phyloP scores from a whole-genome alignment of 1,140 invertebrate species.

The Neodiprion virginianus region DNA sequence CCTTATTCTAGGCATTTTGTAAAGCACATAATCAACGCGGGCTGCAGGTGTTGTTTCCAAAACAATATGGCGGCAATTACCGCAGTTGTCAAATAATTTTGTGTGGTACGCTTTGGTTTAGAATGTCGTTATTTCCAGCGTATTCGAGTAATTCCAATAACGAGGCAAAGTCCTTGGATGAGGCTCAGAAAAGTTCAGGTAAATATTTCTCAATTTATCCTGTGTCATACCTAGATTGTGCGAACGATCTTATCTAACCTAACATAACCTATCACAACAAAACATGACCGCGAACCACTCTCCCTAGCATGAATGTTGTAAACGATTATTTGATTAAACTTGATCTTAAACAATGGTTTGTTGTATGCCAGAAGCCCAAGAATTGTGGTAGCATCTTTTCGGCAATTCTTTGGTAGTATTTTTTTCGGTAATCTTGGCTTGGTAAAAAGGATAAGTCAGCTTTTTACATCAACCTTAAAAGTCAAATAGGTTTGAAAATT shows the following conservation, averaged over 20 bases:
- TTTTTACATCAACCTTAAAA: background rate
- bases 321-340: too few species aligned
- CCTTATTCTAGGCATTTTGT: background rate
- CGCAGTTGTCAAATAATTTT: background rate
- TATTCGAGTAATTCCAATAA: conserved; percentile 27
- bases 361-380: background rate
- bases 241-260: too few species aligned
- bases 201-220: background rate
- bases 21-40: too few species aligned
- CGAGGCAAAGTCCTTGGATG: background rate
- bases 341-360: background rate
- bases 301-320: too few species aligned
- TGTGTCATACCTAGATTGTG: too few species aligned
- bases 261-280: too few species aligned
- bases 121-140: conserved; percentile 49
- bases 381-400: conserved; percentile 16
- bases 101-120: background rate
- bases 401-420: conserved; percentile 10
- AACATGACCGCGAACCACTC: too few species aligned
- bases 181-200: background rate
- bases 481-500: conserved; percentile 10
- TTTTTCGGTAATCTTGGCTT: background rate
- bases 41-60: background rate
- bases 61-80: background rate
- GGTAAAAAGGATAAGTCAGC: background rate